These are phyloP conservation scores for Diadromus collaris DNA, from an alignment of 2,888 invertebrate genomes.

Conservation along the genomic window DNA sequence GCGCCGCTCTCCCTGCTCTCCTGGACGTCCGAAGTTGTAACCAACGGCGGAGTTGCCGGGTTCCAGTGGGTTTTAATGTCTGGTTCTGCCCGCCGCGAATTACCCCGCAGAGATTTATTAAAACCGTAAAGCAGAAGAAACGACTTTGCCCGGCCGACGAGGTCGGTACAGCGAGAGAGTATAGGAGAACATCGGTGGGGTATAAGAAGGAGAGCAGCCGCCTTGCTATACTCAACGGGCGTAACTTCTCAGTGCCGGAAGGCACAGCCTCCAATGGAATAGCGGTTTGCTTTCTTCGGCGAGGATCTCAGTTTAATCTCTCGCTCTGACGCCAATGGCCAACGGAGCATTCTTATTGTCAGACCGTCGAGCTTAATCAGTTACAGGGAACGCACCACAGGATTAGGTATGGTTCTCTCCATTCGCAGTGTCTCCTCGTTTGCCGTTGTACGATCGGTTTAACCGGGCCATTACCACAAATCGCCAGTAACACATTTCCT, in stretches of 20 bases:
- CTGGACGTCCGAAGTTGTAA: constrained; percentile 46
- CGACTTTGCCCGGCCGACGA: constrained; percentile 71
- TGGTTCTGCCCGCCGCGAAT: constrained; percentile 76
- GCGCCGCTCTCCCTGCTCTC: constrained; percentile 33
- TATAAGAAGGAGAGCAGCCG: constrained; percentile 20
- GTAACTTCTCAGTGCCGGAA: constrained; percentile 65
- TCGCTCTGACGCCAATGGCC: constrained; percentile 76
- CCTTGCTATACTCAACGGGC: constrained; percentile 53
- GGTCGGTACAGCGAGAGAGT: constrained; percentile 56
- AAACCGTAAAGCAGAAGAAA: constrained; percentile 79
- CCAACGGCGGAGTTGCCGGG: constrained; percentile 33
- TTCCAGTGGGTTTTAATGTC: constrained; percentile 72
- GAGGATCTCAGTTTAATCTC: constrained; percentile 51
- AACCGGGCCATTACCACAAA: constrained; percentile 38
- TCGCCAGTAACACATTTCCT: constrained; percentile 57
- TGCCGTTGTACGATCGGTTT: constrained; percentile 58
- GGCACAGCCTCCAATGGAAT: constrained; percentile 42
- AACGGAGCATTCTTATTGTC: constrained; percentile 71
- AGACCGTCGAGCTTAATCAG: constrained; percentile 68
- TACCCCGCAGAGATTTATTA: constrained; percentile 79
- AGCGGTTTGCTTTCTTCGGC: constrained; percentile 35
- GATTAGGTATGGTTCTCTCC: constrained; percentile 21
- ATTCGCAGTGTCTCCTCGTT: constrained; percentile 64
- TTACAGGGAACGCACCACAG: constrained; percentile 52
- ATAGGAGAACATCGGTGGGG: constrained; percentile 24